Percentiles rank a stretch among this genome's conserved stretches.
Evolutionary conservation across 2,113 vertebrate species (phyloP).

Genomic region (Telmatochromis sp.): DNA sequence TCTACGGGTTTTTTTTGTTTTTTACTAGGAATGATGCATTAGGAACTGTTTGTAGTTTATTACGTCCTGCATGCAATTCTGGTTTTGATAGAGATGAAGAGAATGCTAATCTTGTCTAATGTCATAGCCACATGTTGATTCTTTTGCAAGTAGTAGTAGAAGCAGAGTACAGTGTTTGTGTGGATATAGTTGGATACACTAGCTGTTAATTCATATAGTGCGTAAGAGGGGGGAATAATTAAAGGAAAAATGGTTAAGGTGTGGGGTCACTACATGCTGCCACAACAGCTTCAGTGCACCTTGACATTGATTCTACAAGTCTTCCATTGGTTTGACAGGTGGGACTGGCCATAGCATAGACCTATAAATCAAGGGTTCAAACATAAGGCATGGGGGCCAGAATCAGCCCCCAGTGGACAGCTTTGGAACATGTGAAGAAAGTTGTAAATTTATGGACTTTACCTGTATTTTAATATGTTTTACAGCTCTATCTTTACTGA

Average conservation of each 20-base stretch:
- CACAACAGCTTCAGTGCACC: not conserved
- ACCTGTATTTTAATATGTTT: not conserved
- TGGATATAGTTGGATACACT: not conserved
- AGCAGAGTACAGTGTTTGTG: not conserved
- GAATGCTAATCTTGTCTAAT: constrained; percentile 10
- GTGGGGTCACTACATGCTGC: not conserved
- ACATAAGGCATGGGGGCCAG: not conserved
- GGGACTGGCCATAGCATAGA: not conserved
- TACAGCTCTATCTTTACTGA: not conserved
- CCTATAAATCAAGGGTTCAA: not conserved
- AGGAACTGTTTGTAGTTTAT: constrained; percentile 52
- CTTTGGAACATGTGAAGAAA: not conserved
- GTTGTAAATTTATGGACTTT: not conserved
- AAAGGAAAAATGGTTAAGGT: not conserved
- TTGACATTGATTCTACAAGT: not conserved
- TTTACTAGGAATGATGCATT: constrained; percentile 53
- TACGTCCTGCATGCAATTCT: constrained; percentile 30
- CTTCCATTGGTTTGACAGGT: not conserved
- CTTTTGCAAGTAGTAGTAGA: not conserved
- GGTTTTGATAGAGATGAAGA: constrained; percentile 43
- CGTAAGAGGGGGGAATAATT: not conserved
- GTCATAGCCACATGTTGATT: not conserved
- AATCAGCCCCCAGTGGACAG: not conserved
- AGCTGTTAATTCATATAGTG: not conserved
- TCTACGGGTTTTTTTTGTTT: not conserved